Base-by-base conservation (phyloP, 2,888 invertebrate genomes). In the Plebejus melissa region DNA sequence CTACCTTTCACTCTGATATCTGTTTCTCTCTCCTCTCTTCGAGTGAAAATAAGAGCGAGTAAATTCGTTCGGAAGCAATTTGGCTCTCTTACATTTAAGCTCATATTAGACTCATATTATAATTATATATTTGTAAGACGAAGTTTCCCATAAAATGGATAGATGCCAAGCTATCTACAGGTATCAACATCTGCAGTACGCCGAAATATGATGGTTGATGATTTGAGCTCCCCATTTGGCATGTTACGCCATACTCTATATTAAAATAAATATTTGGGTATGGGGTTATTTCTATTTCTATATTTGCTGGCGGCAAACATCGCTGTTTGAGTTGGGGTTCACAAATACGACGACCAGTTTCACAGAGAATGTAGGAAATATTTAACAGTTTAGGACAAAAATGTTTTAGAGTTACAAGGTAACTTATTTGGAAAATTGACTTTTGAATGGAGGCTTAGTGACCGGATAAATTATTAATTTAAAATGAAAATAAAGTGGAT, bases 231-330 rank as follows among this genome's bases (percentile, higher is more conserved):
- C 13, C 13, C 65, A 58, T 58, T 74, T 76, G 78, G 76, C 74
- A 78, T 79, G 79, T 78, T 78, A 77, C 76, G 58, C 41, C 46
- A 32, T 32, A 65, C 72, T 72, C 58, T 71, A 76, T 77, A 76
- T 77, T 41, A 74, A 76, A 74, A 76, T 76, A 78, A 80, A 80
- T 79, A 79, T 80, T 80, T 79, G 74, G 77, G 69, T 77, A 72
- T 76, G 74, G 77, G 77, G 79, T 77, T 79, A 79, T 79, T 80
- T 80, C 58, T 28, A 58, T 58, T 58, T 65, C 65, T 65, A 65
- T 65, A 65, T 65, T 65, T 65, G 65, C 65, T 65, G 32, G 65
- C 65, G 5, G 65, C 32, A 65, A 65, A 65, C 13, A 32, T 5
- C 4, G 16, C 4, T 65, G 36, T 65, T 32, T 65, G 65, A 16